A percentile compares a stretch with the other conserved stretches of the same genome.
phyloP scores from a whole-genome alignment of 2,888 invertebrate genomes.

The Nephrotoma guestfalica region DNA sequence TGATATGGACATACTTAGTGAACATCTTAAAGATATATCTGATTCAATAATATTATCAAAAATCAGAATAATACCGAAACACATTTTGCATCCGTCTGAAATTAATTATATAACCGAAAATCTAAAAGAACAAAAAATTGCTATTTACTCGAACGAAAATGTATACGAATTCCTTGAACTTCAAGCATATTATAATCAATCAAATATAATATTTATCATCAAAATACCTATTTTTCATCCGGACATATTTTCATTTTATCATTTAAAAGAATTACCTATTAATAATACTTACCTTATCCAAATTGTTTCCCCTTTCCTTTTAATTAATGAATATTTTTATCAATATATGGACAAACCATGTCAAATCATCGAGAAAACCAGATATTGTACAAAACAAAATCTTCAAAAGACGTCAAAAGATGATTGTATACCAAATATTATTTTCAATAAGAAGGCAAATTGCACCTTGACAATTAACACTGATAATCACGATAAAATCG shows the following conservation, averaged over 20 bases:
- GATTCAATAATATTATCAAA: not conserved
- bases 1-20: not conserved
- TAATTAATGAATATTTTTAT: not conserved
- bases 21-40: not conserved
- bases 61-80: not conserved
- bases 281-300: not conserved
- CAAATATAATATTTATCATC: not conserved
- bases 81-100: no score
- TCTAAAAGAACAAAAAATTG: not conserved
- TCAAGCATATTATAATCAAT: not conserved
- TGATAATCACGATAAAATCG: not conserved
- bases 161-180: not conserved
- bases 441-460: not conserved
- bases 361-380: not conserved
- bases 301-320: not conserved
- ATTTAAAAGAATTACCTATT: not conserved
- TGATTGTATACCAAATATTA: not conserved
- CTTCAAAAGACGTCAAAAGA: not conserved
- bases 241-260: not conserved
- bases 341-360: not conserved
- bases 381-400: no score
- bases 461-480: not conserved
- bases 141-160: not conserved
- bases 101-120: not conserved
- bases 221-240: not conserved